Base-by-base conservation (phyloP, 2,113 vertebrate genomes). In the Oncorhynchus tshawytscha region DNA sequence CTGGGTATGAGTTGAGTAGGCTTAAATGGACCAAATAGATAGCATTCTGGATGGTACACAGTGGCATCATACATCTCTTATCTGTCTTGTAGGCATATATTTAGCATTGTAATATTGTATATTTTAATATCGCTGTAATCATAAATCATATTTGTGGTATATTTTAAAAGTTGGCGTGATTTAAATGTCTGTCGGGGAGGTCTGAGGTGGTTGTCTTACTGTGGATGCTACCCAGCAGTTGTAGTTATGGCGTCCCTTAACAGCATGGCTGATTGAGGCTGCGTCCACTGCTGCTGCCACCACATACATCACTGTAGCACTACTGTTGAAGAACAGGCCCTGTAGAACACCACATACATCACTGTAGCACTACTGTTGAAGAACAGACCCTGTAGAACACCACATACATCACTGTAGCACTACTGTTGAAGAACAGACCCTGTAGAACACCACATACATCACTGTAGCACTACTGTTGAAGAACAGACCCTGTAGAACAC, bases 181-280 rank as follows among this genome's bases (percentile, higher is more conserved):
- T 29, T n/a, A 18, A 29, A 20, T 18, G 29, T 18, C 4, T 25
- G 73, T 62, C 70, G 3, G 71, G n/a, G 39, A n/a, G 20, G 49
- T 20, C 45, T 51, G 13, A 70, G 13, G 8, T 22, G 6, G 18
- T 16, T 34, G 2, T 76, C 95, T 96, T 92, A 99, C 97, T 75
- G 95, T 94, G 6, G 97, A 97, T 81, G 95, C 95, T 1, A 95
- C 91, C 96, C 96, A 97, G 88, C 96, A 95, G 91, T 94, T 96
- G 90, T 95, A 97, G 86, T 95, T 96, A 89, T 97, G 95, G 75
- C 88, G 86, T n/a, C 86, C 92, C 49, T 93, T 91, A 49, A 75
- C 84, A 74, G 95, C 95, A 3, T 91, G 87, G 76, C 85, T 92
- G 73, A 96, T 88, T 1, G 93, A 94, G 54, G 93, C 78, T 2